Percentiles rank a stretch among this genome's conserved stretches.
phyloP scores from a whole-genome alignment of 2,113 vertebrate genomes.

The Eptatretus burgeri region DNA sequence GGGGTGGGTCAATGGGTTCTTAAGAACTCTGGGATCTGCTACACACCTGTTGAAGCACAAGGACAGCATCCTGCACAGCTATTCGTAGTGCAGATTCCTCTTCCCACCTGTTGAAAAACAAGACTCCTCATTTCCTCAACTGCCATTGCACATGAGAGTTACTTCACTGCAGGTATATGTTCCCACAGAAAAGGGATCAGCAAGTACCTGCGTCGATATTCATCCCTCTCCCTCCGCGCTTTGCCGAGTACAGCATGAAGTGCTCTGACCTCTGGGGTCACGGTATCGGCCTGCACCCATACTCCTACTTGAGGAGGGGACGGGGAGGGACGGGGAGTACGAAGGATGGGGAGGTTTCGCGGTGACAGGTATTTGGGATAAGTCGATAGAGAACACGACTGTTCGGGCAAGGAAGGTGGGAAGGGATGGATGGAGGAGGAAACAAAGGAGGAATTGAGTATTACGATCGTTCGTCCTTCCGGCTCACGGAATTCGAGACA shows the following conservation, averaged over 20 bases:
- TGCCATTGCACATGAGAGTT: too few relatives aligned
- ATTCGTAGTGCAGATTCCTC: constrained; percentile 51
- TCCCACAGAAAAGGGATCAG: not conserved
- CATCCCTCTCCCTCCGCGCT: constrained; percentile 73
- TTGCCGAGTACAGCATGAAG: constrained; percentile 90
- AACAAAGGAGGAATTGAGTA: too few relatives aligned
- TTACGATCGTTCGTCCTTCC: too few relatives aligned
- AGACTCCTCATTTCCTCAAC: too few relatives aligned
- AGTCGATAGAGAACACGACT: too few relatives aligned
- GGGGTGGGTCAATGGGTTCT: too few relatives aligned
- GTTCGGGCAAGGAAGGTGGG: too few relatives aligned
- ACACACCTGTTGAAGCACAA: constrained; percentile 51
- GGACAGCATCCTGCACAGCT: constrained; percentile 49
- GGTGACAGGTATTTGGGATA: too few relatives aligned
- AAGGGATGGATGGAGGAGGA: too few relatives aligned
- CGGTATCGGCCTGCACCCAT: constrained; percentile 89
- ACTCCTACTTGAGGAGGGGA: constrained; percentile 33
- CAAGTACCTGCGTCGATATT: constrained; percentile 74
- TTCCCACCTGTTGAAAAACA: constrained; percentile 34
- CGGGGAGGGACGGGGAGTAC: not conserved
- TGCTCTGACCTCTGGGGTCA: constrained; percentile 83
- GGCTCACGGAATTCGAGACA: too few relatives aligned
- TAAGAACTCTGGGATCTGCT: too few relatives aligned
- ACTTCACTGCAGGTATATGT: too few relatives aligned
- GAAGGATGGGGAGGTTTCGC: not conserved